These are phyloP conservation scores for Microcebus griseorufus DNA, from an alignment of 2,113 vertebrate genomes.

Conservation along the genomic window DNA sequence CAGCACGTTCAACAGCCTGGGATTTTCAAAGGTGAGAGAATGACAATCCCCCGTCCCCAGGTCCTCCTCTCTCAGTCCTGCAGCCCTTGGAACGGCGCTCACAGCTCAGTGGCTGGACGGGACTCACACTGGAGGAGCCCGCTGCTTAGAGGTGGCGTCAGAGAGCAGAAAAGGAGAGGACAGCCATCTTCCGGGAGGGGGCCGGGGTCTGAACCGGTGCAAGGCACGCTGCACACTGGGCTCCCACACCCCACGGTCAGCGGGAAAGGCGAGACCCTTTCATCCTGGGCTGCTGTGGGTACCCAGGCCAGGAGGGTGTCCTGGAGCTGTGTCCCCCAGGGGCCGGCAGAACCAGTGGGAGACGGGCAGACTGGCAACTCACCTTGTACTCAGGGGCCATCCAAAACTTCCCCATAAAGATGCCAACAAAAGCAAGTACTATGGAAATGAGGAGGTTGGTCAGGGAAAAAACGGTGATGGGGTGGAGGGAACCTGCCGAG, in stretches of 20 bases:
- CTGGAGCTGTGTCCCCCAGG: background rate
- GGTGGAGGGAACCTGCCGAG: constrained; percentile 88
- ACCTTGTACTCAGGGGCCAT: constrained; percentile 91
- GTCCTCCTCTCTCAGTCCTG: no score
- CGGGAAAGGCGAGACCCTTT: background rate
- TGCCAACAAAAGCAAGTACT: constrained; percentile 87
- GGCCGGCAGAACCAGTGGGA: fast-evolving
- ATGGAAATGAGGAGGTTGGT: constrained; percentile 88
- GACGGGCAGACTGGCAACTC: constrained; percentile 54
- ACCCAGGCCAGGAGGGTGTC: fast-evolving
- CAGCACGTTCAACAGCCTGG: background rate
- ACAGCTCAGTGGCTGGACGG: background rate
- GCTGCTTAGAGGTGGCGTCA: background rate
- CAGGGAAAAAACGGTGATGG: constrained; percentile 93
- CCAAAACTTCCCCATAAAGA: constrained; percentile 91
- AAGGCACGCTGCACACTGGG: background rate
- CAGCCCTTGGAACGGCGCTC: background rate
- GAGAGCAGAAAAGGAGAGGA: background rate
- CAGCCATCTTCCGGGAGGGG: background rate
- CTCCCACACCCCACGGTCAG: background rate
- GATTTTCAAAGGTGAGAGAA: background rate
- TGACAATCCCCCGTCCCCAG: background rate
- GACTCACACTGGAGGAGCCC: background rate
- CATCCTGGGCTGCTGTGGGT: background rate
- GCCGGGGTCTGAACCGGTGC: background rate